Percentiles rank a stretch among this genome's conserved stretches.
phyloP scores from a whole-genome alignment of 1,140 invertebrate species.

The Hetaerina americana region DNA sequence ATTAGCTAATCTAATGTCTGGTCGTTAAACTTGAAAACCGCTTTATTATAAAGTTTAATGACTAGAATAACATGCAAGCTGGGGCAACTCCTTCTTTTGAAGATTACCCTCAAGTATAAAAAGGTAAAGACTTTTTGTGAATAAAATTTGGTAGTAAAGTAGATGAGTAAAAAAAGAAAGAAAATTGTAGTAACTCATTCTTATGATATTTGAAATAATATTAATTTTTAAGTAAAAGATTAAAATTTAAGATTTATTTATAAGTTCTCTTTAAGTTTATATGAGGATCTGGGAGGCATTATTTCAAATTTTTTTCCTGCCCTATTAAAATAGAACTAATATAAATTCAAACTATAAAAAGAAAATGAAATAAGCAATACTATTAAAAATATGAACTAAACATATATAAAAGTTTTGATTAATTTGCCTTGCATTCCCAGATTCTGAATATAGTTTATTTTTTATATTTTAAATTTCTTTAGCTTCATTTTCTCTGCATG shows the following conservation, averaged over 20 bases:
- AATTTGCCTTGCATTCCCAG: constrained; percentile 4
- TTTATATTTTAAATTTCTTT: not conserved
- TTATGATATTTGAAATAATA: not conserved
- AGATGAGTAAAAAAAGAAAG: not conserved
- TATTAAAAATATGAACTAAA: not conserved
- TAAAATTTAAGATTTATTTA: not conserved
- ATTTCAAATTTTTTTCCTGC: not conserved
- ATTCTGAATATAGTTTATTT: constrained; percentile 2
- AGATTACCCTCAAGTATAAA: not conserved
- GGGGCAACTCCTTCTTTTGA: constrained; percentile 7
- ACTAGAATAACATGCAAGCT: constrained; percentile 2
- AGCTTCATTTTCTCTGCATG: not conserved
- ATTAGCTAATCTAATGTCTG: constrained; percentile 7
- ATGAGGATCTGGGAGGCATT: constrained; percentile 7
- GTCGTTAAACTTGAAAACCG: constrained; percentile 5
- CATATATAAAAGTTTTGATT: not conserved
- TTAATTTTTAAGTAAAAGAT: not conserved
- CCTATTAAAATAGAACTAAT: not conserved
- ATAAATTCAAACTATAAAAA: not conserved
- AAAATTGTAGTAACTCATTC: not conserved
- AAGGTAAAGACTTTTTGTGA: constrained; percentile 2
- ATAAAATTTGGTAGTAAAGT: constrained; percentile 4
- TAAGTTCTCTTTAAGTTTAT: constrained; percentile 3
- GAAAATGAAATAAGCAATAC: not conserved
- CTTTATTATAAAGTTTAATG: constrained; percentile 4